These are phyloP conservation scores for Dermochelys coriacea DNA, from an alignment of 2,797 vertebrate species.

Conservation along the genomic window DNA sequence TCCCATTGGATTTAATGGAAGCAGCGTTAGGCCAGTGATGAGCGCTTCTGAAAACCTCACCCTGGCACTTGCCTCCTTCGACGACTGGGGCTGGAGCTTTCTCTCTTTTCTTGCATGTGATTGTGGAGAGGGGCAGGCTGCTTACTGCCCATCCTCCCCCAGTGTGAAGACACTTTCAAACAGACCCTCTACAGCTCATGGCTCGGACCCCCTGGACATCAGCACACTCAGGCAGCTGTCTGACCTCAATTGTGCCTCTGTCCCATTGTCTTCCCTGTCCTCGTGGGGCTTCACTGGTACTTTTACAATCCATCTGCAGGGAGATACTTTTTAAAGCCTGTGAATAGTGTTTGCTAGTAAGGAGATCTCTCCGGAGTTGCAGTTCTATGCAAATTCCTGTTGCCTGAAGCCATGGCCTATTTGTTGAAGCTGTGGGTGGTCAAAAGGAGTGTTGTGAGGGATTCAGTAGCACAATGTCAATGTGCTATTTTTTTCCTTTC, in stretches of 20 bases:
- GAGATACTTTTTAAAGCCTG: background rate
- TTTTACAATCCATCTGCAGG: background rate
- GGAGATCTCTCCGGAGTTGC: background rate
- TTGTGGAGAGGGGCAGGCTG: background rate
- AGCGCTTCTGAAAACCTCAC: background rate
- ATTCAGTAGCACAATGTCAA: too few relatives aligned
- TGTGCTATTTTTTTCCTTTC: too few relatives aligned
- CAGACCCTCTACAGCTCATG: background rate
- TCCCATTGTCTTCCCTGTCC: background rate
- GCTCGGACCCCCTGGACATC: background rate
- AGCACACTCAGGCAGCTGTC: background rate
- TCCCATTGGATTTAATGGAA: background rate
- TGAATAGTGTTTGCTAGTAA: background rate
- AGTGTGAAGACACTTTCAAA: background rate
- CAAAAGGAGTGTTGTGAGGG: too few relatives aligned
- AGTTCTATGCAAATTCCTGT: background rate
- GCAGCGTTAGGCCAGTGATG: background rate
- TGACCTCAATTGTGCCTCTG: background rate
- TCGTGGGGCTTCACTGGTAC: background rate
- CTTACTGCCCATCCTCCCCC: background rate
- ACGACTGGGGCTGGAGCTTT: background rate
- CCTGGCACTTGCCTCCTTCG: background rate
- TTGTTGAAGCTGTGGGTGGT: too few relatives aligned
- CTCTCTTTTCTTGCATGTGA: background rate
- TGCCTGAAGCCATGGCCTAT: background rate